Evolutionary conservation across 2,888 invertebrate species (phyloP).

Genomic region (Hyalella azteca): DNA sequence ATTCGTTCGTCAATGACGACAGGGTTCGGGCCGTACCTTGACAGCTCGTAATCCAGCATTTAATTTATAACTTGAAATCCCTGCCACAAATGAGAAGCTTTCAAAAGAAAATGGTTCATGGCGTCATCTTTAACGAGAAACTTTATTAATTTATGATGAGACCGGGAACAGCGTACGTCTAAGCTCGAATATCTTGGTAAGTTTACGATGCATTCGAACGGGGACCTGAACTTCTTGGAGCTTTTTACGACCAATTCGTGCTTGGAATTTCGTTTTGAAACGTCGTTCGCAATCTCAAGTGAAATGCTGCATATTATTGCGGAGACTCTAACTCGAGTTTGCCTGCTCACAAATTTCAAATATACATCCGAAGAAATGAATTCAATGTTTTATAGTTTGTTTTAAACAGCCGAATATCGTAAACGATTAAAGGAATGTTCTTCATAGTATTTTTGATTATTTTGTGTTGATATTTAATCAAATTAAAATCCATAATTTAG

Average conservation of each 20-base stretch:
- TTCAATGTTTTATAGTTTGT: too few species aligned
- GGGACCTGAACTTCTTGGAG: not conserved
- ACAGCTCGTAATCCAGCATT: not conserved
- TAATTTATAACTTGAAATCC: not conserved
- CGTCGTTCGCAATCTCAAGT: not conserved
- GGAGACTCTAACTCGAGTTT: too few species aligned
- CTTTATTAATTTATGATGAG: constrained; percentile 29
- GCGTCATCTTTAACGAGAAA: constrained; percentile 31
- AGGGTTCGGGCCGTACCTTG: too few species aligned
- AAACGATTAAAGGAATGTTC: too few species aligned
- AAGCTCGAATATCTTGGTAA: not conserved
- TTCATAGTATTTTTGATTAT: too few species aligned
- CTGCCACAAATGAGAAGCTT: constrained; percentile 7
- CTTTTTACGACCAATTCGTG: not conserved
- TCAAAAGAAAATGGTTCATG: constrained; percentile 5
- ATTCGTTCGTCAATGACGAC: too few species aligned
- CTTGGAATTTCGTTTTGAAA: not conserved
- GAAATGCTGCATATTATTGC: too few species aligned
- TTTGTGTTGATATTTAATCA: too few species aligned
- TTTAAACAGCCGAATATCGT: too few species aligned
- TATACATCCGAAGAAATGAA: too few species aligned
- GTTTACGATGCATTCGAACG: constrained; percentile 23
- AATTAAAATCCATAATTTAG: too few species aligned
- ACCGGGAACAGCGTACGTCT: not conserved
- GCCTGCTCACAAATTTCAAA: too few species aligned